Base-by-base conservation (phyloP, 2,888 invertebrate genomes). In the Volucella zonaria region DNA sequence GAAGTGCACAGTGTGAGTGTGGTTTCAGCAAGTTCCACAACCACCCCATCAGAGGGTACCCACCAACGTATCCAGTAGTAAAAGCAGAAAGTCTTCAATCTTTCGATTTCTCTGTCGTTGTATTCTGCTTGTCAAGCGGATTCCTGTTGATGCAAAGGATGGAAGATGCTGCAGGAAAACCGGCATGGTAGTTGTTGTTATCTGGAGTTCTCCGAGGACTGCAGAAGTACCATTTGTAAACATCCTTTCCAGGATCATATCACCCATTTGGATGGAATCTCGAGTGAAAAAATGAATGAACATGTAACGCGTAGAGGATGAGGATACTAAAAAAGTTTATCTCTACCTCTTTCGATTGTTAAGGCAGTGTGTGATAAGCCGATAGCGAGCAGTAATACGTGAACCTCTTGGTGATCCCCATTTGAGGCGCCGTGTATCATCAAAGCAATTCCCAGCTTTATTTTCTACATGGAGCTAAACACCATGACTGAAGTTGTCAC, bases 341-440 rank as follows among this genome's bases (percentile, higher is more conserved):
- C 96, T 95, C 89, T 97, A 96, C 92, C 92, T 98, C 70, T 97
- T 86, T n/a, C 92, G 96, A 95, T 93, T 97, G 10, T 93, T 97
- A 67, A 93, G 97, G 80, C 96, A 96, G 91, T 96, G 96, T 90
- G 96, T 97, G 83, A 92, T 96, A 42, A 95, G 95, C 2, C 94
- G 95, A 89, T 94, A 95, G 15, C 94, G 94, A 87, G 96, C 96
- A 0, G 94, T 94, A 2, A 95, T 97, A 80, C 96, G 96, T 88
- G 96, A 95, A 0, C 95, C 96, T 0, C 92, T 97, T 0, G 97
- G 97, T 0, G 95, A 96, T 88, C 97, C 0, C 97, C 97, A 0
- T 98, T 97, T 91, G 97, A 98, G 90, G 93, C 95, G 79, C 97
- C 97, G 0, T 96, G 96, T 87, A 97, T 98, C 89, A 95, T 96